Conservation (phyloP, 1,140 invertebrate species). For the Magallana ariakensis region DNA sequence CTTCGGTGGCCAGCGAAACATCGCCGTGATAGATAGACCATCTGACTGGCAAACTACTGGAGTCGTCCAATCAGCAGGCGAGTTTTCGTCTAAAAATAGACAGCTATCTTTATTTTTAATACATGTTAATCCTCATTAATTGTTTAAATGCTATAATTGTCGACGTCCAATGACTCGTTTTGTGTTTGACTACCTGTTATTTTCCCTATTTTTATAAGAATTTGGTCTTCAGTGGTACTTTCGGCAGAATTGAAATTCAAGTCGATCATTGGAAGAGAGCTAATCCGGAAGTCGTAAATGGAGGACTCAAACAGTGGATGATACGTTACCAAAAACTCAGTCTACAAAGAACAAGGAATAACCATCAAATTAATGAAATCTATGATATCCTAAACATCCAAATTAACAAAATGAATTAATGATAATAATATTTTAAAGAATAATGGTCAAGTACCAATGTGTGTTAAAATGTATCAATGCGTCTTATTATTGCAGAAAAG, state of each 20-base stretch:
- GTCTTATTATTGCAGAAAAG: no score
- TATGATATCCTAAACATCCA: no score
- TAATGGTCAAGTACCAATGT: no score
- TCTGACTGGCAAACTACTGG: background rate
- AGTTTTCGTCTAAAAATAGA: background rate
- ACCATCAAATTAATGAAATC: no score
- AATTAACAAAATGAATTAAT: no score
- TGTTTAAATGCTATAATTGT: no score
- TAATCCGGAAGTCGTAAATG: background rate
- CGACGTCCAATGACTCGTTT: no score
- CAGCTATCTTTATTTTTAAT: no score
- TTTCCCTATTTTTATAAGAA: background rate
- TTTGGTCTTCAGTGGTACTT: background rate
- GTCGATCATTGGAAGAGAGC: background rate
- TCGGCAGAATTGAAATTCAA: background rate
- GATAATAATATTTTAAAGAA: no score
- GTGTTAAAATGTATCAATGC: no score
- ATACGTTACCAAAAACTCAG: background rate
- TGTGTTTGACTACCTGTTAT: background rate
- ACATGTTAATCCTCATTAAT: no score
- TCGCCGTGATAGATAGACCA: background rate
- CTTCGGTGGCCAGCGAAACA: background rate
- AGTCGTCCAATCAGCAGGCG: constrained; percentile 11
- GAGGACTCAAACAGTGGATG: constrained; percentile 1
- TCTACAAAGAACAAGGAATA: background rate